Base-by-base conservation (phyloP, 2,888 invertebrate genomes). In the Trichopria drosophilae region DNA sequence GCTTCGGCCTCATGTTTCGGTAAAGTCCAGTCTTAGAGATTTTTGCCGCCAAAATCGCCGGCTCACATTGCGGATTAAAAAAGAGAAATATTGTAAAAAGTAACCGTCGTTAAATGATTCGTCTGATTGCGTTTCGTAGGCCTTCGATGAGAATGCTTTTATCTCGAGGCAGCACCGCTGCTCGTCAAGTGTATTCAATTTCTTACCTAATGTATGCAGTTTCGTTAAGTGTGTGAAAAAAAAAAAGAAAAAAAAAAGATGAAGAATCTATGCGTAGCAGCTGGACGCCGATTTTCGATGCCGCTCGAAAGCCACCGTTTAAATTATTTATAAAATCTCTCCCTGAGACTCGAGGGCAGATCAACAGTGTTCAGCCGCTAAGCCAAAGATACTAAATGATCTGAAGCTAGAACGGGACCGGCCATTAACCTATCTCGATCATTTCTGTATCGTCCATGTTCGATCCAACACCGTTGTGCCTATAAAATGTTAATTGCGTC, bases 391-490 rank as follows among this genome's bases (percentile, higher is more conserved):
- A 56, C 55, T 62, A 60, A 52, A 57, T 57, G 61, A 60, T 57
- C 18, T 47, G 50, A 45, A 51, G 51, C 64, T 67, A 66, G 45
- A 49, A 43, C 46, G 54, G 45, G 42, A 54, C 46, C 51, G 62
- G 59, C 59, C 59, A 62, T 71, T 71, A 69, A 57, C 67, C 69
- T 69, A 71, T 63, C 53, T 71, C 69, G 35, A 69, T 65, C 69
- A 71, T 71, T 50, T 71, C 73, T 52, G 70, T 60, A 54, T 74
- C 73, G 53, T 73, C 73, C 61, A 70, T 67, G 53, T 62, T 67
- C 57, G 71, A 71, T 22, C 66, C 67, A 46, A 68, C 66, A 45
- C 67, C 69, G 45, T 66, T 69, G 52, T 68, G 71, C 65, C 73
- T 73, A 32, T 23, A 53, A 52, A 4, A 24, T 24, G 16, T 20